phyloP scores from a whole-genome alignment of 2,113 vertebrate species.

The Scomber scombrus region DNA sequence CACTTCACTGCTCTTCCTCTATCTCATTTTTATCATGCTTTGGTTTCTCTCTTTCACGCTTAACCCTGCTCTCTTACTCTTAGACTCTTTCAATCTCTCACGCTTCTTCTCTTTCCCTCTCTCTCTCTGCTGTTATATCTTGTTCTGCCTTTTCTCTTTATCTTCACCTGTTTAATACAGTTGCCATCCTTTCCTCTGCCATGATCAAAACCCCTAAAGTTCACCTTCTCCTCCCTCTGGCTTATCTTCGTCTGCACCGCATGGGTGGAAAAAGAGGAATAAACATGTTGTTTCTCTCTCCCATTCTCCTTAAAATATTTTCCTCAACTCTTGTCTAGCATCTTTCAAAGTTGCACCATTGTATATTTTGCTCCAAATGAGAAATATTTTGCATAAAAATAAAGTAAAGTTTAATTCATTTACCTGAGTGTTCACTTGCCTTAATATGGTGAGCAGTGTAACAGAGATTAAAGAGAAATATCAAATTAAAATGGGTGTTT shows the following conservation, averaged over 20 bases:
- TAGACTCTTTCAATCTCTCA: constrained; percentile 13
- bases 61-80: constrained; percentile 11
- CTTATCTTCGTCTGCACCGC: constrained; percentile 16
- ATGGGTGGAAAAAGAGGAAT: neutral
- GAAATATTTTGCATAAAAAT: neutral
- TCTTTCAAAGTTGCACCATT: neutral
- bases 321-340: neutral
- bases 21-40: constrained; percentile 63
- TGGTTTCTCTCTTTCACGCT: constrained; percentile 25
- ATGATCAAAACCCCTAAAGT: constrained; percentile 8
- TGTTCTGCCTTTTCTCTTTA: constrained; percentile 7
- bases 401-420: neutral
- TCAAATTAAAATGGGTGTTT: neutral
- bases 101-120: neutral
- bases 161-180: neutral
- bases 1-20: constrained; percentile 51
- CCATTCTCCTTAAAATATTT: neutral
- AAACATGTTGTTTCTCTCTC: neutral
- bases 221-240: neutral
- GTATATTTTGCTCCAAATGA: neutral
- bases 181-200: constrained; percentile 1
- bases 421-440: neutral
- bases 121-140: neutral
- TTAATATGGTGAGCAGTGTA: neutral
- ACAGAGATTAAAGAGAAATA: neutral